Evolutionary conservation across 92 coral and sea anemone genomes (phyloP).

Genomic region (Muricea muricata): DNA sequence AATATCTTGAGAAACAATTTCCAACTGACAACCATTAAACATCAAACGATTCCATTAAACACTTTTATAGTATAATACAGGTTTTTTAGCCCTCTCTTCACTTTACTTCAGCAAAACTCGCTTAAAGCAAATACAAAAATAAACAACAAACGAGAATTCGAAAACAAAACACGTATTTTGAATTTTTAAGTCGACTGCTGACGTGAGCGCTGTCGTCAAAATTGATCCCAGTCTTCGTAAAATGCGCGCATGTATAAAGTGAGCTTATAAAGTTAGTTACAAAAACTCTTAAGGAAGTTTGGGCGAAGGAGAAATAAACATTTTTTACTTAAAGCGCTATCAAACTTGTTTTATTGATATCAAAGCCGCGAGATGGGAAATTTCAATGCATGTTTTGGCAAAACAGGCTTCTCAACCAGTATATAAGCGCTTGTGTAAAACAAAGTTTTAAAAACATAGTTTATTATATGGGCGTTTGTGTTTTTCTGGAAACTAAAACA

Average conservation of each 20-base stretch:
- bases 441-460: no score
- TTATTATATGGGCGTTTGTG: no score
- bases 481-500: no score
- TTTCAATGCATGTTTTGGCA: no score
- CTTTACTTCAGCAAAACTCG: not conserved
- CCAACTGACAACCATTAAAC: not conserved
- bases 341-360: no score
- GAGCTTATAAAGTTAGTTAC: not conserved
- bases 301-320: no score
- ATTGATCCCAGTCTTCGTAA: not conserved
- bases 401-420: no score
- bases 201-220: not conserved
- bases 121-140: not conserved
- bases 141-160: no score
- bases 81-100: not conserved
- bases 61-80: not conserved
- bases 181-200: constrained; percentile 3
- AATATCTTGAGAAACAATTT: not conserved
- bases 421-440: no score
- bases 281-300: no score
- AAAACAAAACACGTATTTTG: not conserved
- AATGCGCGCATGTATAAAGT: not conserved
- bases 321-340: no score
- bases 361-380: no score
- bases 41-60: not conserved